phyloP scores from a whole-genome alignment of 2,888 invertebrate species.

The Apotomis turbidana region DNA sequence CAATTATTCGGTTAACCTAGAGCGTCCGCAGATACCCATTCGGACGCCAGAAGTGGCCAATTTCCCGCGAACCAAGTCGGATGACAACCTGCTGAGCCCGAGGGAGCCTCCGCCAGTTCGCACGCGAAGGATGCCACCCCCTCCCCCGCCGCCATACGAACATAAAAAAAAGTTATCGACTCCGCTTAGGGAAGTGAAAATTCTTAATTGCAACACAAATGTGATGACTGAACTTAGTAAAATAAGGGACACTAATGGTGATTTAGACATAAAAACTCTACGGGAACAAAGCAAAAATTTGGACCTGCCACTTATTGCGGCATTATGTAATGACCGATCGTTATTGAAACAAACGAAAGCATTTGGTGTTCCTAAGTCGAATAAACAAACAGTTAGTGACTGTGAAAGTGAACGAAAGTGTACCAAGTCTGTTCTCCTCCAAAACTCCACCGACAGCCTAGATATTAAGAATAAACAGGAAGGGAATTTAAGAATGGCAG shows the following conservation, averaged over 20 bases:
- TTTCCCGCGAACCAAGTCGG: slow-evolving; percentile 89
- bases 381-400: slow-evolving; percentile 71
- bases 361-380: slow-evolving; percentile 89
- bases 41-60: slow-evolving; percentile 78
- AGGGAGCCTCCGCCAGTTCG: slow-evolving; percentile 80
- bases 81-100: slow-evolving; percentile 90
- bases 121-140: slow-evolving; percentile 82
- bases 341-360: slow-evolving; percentile 95
- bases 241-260: slow-evolving; percentile 76
- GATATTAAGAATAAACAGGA: slow-evolving; percentile 76
- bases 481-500: slow-evolving; percentile 86
- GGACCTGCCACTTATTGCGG: slow-evolving; percentile 95
- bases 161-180: slow-evolving; percentile 82
- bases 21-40: slow-evolving; percentile 86
- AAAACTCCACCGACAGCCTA: slow-evolving; percentile 76
- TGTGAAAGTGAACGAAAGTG: slow-evolving; percentile 76
- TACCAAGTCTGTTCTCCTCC: slow-evolving; percentile 73
- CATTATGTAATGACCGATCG: slow-evolving; percentile 96
- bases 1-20: slow-evolving; percentile 86
- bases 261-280: slow-evolving; percentile 90
- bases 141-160: slow-evolving; percentile 81
- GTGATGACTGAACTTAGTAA: slow-evolving; percentile 66
- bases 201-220: slow-evolving; percentile 55
- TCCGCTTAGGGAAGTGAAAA: slow-evolving; percentile 72
- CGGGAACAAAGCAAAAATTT: slow-evolving; percentile 95